Percentiles rank a stretch among this genome's conserved stretches.
These are phyloP conservation scores for Ceratina australensis DNA, from an alignment of 1,140 invertebrate species.

Conservation along the genomic window DNA sequence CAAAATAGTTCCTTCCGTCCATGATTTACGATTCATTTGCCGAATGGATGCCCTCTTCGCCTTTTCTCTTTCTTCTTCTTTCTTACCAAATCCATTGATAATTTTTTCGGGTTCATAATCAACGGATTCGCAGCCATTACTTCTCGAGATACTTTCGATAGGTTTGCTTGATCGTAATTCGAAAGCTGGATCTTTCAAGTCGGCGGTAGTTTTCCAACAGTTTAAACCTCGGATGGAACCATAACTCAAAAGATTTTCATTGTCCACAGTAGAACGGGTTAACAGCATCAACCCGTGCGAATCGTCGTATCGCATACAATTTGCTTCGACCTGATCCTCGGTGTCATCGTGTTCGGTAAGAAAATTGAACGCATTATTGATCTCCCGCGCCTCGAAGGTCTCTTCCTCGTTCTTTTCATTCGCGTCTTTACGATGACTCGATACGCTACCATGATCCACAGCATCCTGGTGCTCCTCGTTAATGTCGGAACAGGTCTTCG, in stretches of 20 bases:
- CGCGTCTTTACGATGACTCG: neutral
- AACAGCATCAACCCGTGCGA: slow-evolving; percentile 1
- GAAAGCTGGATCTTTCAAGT: slow-evolving; percentile 54
- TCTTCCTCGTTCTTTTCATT: slow-evolving; percentile 52
- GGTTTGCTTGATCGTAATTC: slow-evolving; percentile 42
- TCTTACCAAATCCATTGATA: slow-evolving; percentile 27
- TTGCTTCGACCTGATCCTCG: slow-evolving; percentile 55
- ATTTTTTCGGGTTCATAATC: slow-evolving; percentile 35
- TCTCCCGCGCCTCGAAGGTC: slow-evolving; percentile 69
- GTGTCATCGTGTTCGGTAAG: slow-evolving; percentile 71
- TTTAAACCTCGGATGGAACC: neutral
- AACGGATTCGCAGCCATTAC: slow-evolving; percentile 49
- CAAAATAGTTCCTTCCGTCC: slow-evolving; percentile 62
- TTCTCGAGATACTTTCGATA: neutral
- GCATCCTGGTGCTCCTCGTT: slow-evolving; percentile 48
- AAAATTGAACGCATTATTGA: slow-evolving; percentile 75
- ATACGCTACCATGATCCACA: slow-evolving; percentile 35
- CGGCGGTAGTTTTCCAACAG: neutral
- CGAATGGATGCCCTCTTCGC: slow-evolving; percentile 42
- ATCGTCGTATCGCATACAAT: slow-evolving; percentile 11
- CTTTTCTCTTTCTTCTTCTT: slow-evolving; percentile 13
- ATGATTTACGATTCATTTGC: slow-evolving; percentile 65
- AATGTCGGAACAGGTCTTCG: slow-evolving; percentile 37
- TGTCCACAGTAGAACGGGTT: neutral
- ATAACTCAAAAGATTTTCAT: slow-evolving; percentile 21